Base-by-base conservation (phyloP, 2,113 vertebrate genomes). In the Ahaetulla prasina region DNA sequence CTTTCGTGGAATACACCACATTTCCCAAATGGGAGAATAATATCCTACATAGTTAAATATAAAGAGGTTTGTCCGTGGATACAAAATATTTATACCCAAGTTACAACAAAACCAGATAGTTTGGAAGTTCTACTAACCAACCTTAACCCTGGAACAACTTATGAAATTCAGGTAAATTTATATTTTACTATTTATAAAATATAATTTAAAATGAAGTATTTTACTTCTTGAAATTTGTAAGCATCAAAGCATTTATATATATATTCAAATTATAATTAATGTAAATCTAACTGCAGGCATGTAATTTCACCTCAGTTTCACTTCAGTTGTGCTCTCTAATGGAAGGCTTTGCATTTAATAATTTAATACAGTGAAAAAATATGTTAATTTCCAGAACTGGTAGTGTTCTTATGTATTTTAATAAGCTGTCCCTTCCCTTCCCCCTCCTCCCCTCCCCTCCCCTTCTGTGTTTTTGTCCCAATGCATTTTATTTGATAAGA, bases 61-160 rank as follows among this genome's bases (percentile, higher is more conserved):
- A 99, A 98, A 94, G 99, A 99, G 94, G 98, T 99, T 91, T 99
- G 99, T 93, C 99, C 99, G 0, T 99, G 99, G 94, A 97, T 98
- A 16, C 98, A 99, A 94, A 84, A 97, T n/a, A 47, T 47, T 60
- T 99, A 99, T 90, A 98, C 97, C 39, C 97, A 98, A 95, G 98
- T 98, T 88, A 97, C 96, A 93, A 97, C 97, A 92, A 97, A 95
- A 85, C 96, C 98, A 80, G 98, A 99, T 18, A 97, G 98, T 93
- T 96, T 98, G 93, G 99, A 99, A 96, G 98, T 97, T 92, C 98
- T 99, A 92, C 97, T 99, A 50, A 99, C 98, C 89, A 98, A 96
- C 93, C 98, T 99, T 88, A 98, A 98, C 84, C 98, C 99, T 87
- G 99, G 99, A 94, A 98, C 99, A 89, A 99, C 98, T 1, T 99